These are phyloP conservation scores for Cephalotes varians DNA, from an alignment of 2,888 invertebrate genomes.

Conservation along the genomic window DNA sequence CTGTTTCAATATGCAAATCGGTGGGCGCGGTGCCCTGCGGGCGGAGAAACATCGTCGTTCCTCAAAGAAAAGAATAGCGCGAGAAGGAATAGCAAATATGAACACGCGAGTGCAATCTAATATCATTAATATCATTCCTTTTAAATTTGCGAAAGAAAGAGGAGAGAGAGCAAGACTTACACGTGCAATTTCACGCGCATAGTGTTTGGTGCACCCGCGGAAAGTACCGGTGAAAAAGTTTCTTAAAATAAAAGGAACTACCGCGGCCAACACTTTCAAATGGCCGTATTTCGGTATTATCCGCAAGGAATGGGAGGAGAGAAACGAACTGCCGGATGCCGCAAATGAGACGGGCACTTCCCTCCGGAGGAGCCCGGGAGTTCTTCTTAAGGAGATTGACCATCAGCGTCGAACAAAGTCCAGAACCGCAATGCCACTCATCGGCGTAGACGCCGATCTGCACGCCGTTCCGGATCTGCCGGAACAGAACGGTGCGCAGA, in stretches of 20 bases:
- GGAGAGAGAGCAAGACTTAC: constrained; percentile 9
- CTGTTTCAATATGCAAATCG: constrained; percentile 45
- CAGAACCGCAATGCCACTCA: constrained; percentile 52
- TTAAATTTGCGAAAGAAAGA: constrained; percentile 7
- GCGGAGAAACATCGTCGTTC: constrained; percentile 4
- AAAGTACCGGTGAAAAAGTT: constrained; percentile 57
- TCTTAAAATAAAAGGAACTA: constrained; percentile 55
- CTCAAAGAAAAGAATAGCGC: constrained; percentile 5
- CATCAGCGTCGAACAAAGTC: constrained; percentile 53
- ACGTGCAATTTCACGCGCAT: constrained; percentile 60
- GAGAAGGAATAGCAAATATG: background rate
- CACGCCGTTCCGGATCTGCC: constrained; percentile 33
- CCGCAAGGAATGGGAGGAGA: constrained; percentile 45
- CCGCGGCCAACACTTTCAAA: constrained; percentile 52
- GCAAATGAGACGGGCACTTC: constrained; percentile 70
- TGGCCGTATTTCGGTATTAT: constrained; percentile 66
- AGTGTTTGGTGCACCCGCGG: constrained; percentile 11
- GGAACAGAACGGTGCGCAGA: constrained; percentile 27
- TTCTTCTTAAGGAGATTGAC: constrained; percentile 66
- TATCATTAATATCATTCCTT: constrained; percentile 12
- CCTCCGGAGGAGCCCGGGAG: constrained; percentile 35
- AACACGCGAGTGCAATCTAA: constrained; percentile 1
- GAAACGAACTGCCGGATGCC: constrained; percentile 62
- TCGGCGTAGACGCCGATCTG: constrained; percentile 47
- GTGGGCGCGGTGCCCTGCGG: background rate